Base-by-base conservation (phyloP, 1,140 invertebrate species). In the Diuraphis noxia region DNA sequence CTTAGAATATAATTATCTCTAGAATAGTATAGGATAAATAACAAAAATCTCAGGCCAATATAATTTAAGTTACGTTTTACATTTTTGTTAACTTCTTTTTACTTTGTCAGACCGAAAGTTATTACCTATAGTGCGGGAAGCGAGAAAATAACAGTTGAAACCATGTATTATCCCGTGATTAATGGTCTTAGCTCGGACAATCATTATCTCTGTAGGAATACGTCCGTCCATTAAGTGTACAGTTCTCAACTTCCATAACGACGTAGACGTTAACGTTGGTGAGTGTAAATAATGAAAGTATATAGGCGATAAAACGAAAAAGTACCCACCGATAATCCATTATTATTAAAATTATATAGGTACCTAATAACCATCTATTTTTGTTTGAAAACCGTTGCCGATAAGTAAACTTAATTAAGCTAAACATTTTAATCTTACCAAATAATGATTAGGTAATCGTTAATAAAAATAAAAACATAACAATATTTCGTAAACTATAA, bases 41-140 rank as follows among this genome's bases (percentile, higher is more conserved):
- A 72, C 56, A 34, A 72, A 72, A 72, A 72, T 72, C 56, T 72
- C 30, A 49, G 19, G 7, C 46, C 46, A 49, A 49, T 34, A n/a
- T n/a, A n/a, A n/a, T 72, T n/a, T n/a, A 72, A 72, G 56, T 34
- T 72, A 63, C 56, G 56, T n/a, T 38, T 81, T 40, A 38, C 3
- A 81, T 81, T 81, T 79, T 79, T 6, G 79, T 81, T 81, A 81
- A 81, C 79, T 81, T 81, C 25, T 38, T 81, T 81, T 40, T 40
- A 81, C 36, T 81, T 40, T 1, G 3, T 23, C 8, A 23, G 36
- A 10, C 77, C 34, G 21, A 38, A 81, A 81, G 79, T 81, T 81
- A 38, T 81, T 72, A 72, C 56, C 56, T n/a, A 81, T 38, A 81
- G 77, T 23, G 38, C 77, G 21, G 77, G 17, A 23, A 38, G 36